Base-by-base conservation (phyloP, 2,113 vertebrate genomes). In the Chrysemys picta region DNA sequence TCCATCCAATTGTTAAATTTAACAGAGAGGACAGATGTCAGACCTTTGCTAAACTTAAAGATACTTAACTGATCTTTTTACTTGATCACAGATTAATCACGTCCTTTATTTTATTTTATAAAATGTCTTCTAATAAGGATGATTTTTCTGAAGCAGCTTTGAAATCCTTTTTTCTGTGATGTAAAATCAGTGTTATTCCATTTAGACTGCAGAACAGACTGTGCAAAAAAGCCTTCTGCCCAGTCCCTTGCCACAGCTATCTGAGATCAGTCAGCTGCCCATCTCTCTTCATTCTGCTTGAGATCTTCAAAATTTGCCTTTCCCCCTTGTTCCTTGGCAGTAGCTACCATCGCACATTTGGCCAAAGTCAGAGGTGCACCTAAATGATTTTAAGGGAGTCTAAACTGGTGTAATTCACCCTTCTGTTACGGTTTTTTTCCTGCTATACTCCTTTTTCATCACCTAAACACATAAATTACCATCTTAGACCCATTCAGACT, bases 1-100 rank as follows among this genome's bases (percentile, higher is more conserved):
- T 87, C 79, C 50, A 91, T 78, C 24, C 53, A 90, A 52, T 85
- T 59, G 76, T 83, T 97, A 91, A 59, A 93, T 22, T 91, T n/a
- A 93, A 72, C 21, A 78, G n/a, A 85, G 80, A 54, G 79, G 87
- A 59, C 7, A 92, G 88, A 90, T 89, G 22, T 88, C 86, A 94
- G 89, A 94, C 49, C 89, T 57, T 49, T 89, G 84, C 83, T 0
- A 91, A 72, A 42, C 78, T 93, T 53, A 53, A 21, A 53, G 19
- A 53, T 53, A 53, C 19, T 53, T 53, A 53, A 21, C 17, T 53
- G 52, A 21, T 53, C 52, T 53, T 53, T 21, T 53, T 53, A 53
- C 52, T 21, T 53, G 52, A 21, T 95, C 95, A 94, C 94, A 93
- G 85, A 93, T 84, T 93, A 89, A 96, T 93, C 81, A 10, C 80